Evolutionary conservation across 2,797 vertebrate genomes (phyloP).

Genomic region (Gambelia wislizenii): DNA sequence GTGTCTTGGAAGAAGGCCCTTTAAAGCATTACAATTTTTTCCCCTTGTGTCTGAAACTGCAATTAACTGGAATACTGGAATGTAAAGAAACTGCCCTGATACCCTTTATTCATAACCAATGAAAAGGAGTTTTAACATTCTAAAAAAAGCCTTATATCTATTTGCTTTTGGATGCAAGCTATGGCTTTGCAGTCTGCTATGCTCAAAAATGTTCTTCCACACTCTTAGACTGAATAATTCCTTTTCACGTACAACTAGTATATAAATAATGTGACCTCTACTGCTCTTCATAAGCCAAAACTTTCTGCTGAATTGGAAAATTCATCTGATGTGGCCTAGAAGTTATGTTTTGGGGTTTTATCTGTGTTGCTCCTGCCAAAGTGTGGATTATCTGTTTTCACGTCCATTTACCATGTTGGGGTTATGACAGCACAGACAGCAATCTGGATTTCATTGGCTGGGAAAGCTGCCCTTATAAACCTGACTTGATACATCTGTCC

Average conservation of each 20-base stretch:
- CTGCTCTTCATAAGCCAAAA: slow-evolving; percentile 60
- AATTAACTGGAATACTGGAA: neutral
- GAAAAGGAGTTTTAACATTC: neutral
- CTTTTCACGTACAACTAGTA: slow-evolving; percentile 59
- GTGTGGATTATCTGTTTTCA: slow-evolving; percentile 77
- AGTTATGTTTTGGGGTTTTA: slow-evolving; percentile 75
- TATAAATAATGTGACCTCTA: slow-evolving; percentile 72
- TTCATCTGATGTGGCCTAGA: slow-evolving; percentile 66
- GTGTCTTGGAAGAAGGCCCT: neutral
- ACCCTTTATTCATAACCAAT: neutral
- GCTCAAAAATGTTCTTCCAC: neutral
- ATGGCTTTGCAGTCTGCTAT: neutral
- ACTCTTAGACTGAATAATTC: slow-evolving; percentile 62
- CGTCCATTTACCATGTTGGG: slow-evolving; percentile 77
- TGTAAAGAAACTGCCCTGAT: neutral
- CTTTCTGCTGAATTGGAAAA: slow-evolving; percentile 72
- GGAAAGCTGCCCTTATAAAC: slow-evolving; percentile 82
- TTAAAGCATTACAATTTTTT: neutral
- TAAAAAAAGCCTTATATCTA: neutral
- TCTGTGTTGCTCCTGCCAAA: slow-evolving; percentile 72
- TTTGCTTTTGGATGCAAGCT: slow-evolving; percentile 9
- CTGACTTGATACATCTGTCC: slow-evolving; percentile 83
- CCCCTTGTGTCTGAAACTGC: slow-evolving; percentile 4
- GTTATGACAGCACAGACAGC: slow-evolving; percentile 78
- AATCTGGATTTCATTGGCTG: slow-evolving; percentile 79